Conservation (phyloP, 2,888 invertebrate species). For the Oscheius myriophilus region DNA sequence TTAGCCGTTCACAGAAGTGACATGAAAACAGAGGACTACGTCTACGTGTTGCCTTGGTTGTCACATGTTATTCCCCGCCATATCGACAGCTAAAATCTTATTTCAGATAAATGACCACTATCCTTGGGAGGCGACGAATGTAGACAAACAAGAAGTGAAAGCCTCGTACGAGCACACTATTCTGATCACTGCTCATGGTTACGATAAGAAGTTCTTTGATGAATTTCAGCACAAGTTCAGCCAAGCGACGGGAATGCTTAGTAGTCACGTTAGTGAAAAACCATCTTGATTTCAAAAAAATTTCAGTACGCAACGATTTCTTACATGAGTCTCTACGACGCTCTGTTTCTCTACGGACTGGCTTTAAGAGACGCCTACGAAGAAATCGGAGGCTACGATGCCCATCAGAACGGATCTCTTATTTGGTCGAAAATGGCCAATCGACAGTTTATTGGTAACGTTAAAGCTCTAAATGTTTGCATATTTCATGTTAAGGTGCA, state of each 20-base stretch:
- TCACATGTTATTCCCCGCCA: slow-evolving; percentile 49
- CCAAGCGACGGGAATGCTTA: slow-evolving; percentile 62
- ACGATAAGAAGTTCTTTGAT: slow-evolving; percentile 69
- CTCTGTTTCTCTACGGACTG: slow-evolving; percentile 66
- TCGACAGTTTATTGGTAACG: slow-evolving; percentile 63
- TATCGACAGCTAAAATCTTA: background rate
- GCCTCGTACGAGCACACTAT: slow-evolving; percentile 65
- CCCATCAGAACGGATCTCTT: slow-evolving; percentile 61
- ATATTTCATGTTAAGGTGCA: slow-evolving; percentile 42
- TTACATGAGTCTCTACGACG: slow-evolving; percentile 69
- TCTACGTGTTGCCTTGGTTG: slow-evolving; percentile 68
- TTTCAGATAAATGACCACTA: slow-evolving; percentile 65
- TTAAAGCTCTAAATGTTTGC: background rate
- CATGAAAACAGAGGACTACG: slow-evolving; percentile 66
- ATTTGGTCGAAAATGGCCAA: slow-evolving; percentile 67
- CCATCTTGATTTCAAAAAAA: background rate
- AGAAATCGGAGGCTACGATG: slow-evolving; percentile 53
- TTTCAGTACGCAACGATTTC: slow-evolving; percentile 67
- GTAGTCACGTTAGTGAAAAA: slow-evolving; percentile 58
- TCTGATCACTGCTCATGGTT: slow-evolving; percentile 69
- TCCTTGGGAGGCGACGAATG: slow-evolving; percentile 67
- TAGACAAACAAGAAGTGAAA: slow-evolving; percentile 67
- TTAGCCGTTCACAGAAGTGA: slow-evolving; percentile 55
- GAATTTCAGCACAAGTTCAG: slow-evolving; percentile 65
- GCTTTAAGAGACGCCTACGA: slow-evolving; percentile 68